Evolutionary conservation across 2,797 vertebrate genomes (phyloP).

Genomic region (Pseudochromis fuscus): DNA sequence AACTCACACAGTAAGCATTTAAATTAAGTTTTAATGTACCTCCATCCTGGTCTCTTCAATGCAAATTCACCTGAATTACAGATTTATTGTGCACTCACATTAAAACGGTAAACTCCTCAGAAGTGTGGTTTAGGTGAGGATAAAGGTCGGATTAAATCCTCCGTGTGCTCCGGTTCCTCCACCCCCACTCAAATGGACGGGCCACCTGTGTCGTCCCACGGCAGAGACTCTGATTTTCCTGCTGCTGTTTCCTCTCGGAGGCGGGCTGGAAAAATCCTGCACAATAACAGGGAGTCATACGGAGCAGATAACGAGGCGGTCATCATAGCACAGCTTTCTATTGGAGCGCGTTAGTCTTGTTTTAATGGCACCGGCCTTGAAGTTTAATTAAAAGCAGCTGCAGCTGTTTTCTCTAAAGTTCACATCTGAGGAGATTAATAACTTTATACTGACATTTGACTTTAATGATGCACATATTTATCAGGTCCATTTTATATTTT

Average conservation of each 20-base stretch:
- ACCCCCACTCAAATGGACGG: slow-evolving; percentile 33
- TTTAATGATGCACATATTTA: no score
- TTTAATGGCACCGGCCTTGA: slow-evolving; percentile 30
- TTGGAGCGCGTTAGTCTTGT: slow-evolving; percentile 16
- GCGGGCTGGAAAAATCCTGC: slow-evolving; percentile 49
- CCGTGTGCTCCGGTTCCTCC: background rate
- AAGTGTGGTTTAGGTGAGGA: background rate
- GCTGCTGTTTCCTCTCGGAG: slow-evolving; percentile 52
- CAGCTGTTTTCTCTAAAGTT: slow-evolving; percentile 23
- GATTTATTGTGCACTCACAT: no score
- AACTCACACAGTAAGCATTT: no score
- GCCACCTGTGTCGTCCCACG: slow-evolving; percentile 52
- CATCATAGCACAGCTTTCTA: slow-evolving; percentile 23
- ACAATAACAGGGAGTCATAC: slow-evolving; percentile 34
- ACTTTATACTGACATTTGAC: no score
- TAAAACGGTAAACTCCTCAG: no score
- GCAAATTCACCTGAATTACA: no score
- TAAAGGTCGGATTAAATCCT: background rate
- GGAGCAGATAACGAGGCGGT: slow-evolving; percentile 32
- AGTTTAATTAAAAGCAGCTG: slow-evolving; percentile 46
- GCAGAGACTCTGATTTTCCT: slow-evolving; percentile 43
- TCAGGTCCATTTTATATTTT: no score
- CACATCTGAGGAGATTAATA: slow-evolving; percentile 11
- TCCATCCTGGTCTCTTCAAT: no score
- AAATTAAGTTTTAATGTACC: no score